Conservation (phyloP, 2,797 vertebrate species). For the Melanogrammus aeglefinus region DNA sequence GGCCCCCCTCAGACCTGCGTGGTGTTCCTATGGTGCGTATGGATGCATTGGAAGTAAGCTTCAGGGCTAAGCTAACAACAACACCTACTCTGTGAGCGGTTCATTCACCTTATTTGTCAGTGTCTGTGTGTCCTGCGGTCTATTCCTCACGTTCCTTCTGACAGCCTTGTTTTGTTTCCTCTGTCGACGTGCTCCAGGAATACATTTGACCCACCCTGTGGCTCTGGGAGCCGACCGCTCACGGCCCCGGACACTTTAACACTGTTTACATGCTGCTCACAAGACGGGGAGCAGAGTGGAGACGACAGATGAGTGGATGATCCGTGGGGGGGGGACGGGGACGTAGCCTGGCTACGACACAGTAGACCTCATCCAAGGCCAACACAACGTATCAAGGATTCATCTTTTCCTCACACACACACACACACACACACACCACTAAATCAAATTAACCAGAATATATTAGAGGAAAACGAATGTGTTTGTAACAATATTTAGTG, state of each 20-base stretch:
- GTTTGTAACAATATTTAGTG: not conserved
- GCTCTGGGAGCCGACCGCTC: no score
- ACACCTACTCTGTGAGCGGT: not conserved
- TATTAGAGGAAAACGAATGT: not conserved
- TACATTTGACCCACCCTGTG: not conserved
- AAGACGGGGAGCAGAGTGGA: no score
- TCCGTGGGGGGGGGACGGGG: not conserved
- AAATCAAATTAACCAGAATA: not conserved
- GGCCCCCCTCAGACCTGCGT: not conserved
- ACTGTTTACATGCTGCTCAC: not conserved
- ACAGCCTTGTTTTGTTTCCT: not conserved
- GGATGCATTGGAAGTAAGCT: conserved; percentile 15
- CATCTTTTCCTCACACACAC: not conserved
- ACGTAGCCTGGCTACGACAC: not conserved
- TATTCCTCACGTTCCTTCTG: not conserved
- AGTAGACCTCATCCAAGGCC: not conserved
- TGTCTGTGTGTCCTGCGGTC: not conserved
- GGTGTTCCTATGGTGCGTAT: not conserved
- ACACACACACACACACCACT: not conserved
- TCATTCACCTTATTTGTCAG: not conserved
- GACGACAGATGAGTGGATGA: not conserved
- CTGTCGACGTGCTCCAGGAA: not conserved
- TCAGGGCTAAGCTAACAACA: conserved; percentile 8
- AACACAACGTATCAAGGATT: not conserved
- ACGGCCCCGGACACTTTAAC: not conserved